Percentiles rank a stretch among this genome's conserved stretches.
These are phyloP conservation scores for Standfussiana lucernea DNA, from an alignment of 2,888 invertebrate species.

Conservation along the genomic window DNA sequence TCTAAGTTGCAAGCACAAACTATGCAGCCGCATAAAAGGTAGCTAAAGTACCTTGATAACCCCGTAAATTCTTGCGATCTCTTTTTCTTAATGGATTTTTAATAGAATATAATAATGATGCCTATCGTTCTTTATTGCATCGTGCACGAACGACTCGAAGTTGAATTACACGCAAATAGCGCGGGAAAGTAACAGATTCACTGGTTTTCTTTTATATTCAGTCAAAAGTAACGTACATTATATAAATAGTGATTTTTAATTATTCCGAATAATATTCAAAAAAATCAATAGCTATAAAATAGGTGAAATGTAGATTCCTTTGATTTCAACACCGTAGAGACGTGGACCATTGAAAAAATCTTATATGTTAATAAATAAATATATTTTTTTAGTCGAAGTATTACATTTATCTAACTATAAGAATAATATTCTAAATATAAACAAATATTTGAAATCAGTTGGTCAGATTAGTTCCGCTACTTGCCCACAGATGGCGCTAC, in stretches of 20 bases:
- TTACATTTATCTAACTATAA: background rate
- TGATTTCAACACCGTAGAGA: background rate
- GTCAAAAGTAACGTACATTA: background rate
- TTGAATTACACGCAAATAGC: slow-evolving; percentile 27
- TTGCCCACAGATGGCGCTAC: slow-evolving; percentile 82
- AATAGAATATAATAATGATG: slow-evolving; percentile 46
- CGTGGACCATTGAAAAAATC: background rate
- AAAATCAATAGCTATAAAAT: background rate
- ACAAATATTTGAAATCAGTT: too few relatives aligned
- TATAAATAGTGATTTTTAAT: background rate
- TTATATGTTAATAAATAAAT: background rate
- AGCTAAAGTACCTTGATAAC: slow-evolving; percentile 38
- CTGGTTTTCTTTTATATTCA: slow-evolving; percentile 2
- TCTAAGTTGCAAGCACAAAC: slow-evolving; percentile 55
- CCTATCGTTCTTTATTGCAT: slow-evolving; percentile 12
- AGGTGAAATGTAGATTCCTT: background rate
- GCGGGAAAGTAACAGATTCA: slow-evolving; percentile 18
- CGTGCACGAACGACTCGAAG: slow-evolving; percentile 3
- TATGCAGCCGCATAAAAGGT: slow-evolving; percentile 57
- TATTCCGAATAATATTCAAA: background rate
- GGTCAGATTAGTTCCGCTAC: slow-evolving; percentile 77
- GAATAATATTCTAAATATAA: background rate
- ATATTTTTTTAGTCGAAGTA: background rate
- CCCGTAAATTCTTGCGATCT: slow-evolving; percentile 34
- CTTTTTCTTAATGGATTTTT: slow-evolving; percentile 47